Evolutionary conservation across 2,888 invertebrate species (phyloP), one percentile per base, ranked within the genome.

Genomic region (Carabus problematicus): DNA sequence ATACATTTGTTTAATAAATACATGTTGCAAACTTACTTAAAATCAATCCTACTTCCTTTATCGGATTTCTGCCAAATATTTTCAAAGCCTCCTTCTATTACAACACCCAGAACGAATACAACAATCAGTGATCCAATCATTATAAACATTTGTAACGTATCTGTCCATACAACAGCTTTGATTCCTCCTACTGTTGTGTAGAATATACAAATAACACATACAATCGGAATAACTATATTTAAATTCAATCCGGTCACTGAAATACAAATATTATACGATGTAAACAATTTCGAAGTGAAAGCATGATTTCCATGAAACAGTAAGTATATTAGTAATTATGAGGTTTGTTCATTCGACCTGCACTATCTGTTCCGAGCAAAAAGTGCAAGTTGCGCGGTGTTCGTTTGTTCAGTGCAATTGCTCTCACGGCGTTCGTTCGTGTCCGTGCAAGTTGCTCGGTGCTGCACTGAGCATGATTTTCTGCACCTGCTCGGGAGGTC

Each of bases 161-260:
- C 81, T 11, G 80, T 79, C 82, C 81, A 82, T 18, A 82, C 78
- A 8, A 82, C 82, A 2, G 81, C 80, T 72, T 79, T 78, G 12
- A 82, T 76, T 11, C 82, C 82, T 40, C 82, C 81, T 42, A 91
- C 75, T 1, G 90, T 88, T 9, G 90, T 90, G 74, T 91, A 89
- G 40, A 91, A 88, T 14, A 90, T 90, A 76, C 91, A 91, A 0
- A 88, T 84, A 1, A 87, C 79, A 74, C 90, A 89, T 8, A 89
- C 84, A 0, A 89, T 83, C 1, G 88, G 85, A 1, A 89, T 86
- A 41, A 90, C 84, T 0, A 86, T 79, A 75, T 88, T 87, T 7
- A 89, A 83, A 70, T 87, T 79, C 8, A 88, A 84, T 18, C 89
- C 88, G 16, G 90, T 91, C 6, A 91, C 91, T 89, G 81, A 68